Evolutionary conservation across 2,888 invertebrate species (phyloP).

Genomic region (Clistopyga incitator): DNA sequence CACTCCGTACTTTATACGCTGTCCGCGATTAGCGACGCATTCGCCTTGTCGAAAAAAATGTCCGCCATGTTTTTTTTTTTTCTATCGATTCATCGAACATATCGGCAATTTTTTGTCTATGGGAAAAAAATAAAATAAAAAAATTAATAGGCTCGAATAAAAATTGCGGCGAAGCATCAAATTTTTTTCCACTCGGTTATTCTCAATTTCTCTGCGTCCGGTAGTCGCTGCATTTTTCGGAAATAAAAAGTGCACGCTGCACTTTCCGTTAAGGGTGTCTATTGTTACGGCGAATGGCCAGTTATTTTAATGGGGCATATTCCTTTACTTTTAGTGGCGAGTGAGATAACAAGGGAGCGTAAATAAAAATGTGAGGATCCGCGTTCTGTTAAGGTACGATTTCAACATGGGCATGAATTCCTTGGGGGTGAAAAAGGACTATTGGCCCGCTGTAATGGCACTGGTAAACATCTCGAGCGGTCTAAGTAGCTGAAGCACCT

Average conservation of each 20-base stretch:
- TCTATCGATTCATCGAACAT: neutral
- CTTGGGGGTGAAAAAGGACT: neutral
- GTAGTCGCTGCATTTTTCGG: too few species aligned
- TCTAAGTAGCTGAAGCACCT: neutral
- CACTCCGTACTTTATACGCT: neutral
- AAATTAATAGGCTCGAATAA: neutral
- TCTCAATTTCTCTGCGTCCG: too few species aligned
- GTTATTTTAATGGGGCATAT: neutral
- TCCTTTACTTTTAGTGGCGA: neutral
- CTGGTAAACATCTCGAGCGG: neutral
- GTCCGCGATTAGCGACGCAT: neutral
- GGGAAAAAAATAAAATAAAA: neutral
- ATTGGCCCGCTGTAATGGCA: constrained; percentile 13
- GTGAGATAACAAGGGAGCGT: neutral
- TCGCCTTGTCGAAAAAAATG: neutral
- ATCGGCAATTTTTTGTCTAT: neutral
- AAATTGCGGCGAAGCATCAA: neutral
- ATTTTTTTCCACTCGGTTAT: too few species aligned
- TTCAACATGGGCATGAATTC: neutral
- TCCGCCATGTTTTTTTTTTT: neutral
- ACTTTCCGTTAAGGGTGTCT: neutral
- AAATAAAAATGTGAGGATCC: neutral
- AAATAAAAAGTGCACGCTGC: too few species aligned
- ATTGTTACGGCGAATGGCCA: neutral
- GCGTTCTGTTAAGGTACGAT: neutral